These are phyloP conservation scores for Macrochelys suwanniensis DNA, from an alignment of 2,797 vertebrate genomes.

Conservation along the genomic window DNA sequence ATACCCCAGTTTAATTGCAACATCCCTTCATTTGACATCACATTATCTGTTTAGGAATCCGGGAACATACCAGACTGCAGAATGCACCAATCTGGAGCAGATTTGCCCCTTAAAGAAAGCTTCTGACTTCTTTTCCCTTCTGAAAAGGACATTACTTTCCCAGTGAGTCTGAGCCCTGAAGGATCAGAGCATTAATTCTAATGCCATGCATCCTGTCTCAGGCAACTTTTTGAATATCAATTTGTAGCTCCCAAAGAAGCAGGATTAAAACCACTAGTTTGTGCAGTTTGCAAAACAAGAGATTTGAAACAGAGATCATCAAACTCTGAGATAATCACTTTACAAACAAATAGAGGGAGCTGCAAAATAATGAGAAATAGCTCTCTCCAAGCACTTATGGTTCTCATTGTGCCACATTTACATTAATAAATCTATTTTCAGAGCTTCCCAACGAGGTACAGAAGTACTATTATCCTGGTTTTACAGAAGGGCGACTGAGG, in stretches of 20 bases:
- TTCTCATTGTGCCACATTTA: slow-evolving; percentile 28
- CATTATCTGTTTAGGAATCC: slow-evolving; percentile 61
- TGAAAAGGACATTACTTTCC: slow-evolving; percentile 39
- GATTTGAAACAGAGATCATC: slow-evolving; percentile 26
- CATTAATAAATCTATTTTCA: slow-evolving; percentile 46
- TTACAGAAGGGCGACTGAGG: slow-evolving; percentile 10
- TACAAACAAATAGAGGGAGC: slow-evolving; percentile 59
- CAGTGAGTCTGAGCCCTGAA: slow-evolving; percentile 26
- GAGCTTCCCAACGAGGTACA: slow-evolving; percentile 29
- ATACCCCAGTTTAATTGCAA: slow-evolving; percentile 46
- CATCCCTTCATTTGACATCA: slow-evolving; percentile 33
- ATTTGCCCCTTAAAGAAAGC: neutral
- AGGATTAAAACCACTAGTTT: slow-evolving; percentile 30
- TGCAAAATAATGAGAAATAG: neutral
- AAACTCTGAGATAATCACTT: slow-evolving; percentile 36
- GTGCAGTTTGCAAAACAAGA: slow-evolving; percentile 40
- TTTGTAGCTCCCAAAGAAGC: slow-evolving; percentile 26
- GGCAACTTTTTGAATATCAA: slow-evolving; percentile 21
- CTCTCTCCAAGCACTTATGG: neutral
- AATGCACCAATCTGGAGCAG: slow-evolving; percentile 25
- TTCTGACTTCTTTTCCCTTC: slow-evolving; percentile 44
- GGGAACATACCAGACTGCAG: slow-evolving; percentile 50
- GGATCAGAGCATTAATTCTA: slow-evolving; percentile 44
- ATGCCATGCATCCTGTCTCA: slow-evolving; percentile 29
- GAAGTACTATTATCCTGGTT: slow-evolving; percentile 5